Percentiles rank a stretch among this genome's conserved stretches.
phyloP scores from a whole-genome alignment of 2,113 vertebrate genomes.

The Gymnocephalus cernua region DNA sequence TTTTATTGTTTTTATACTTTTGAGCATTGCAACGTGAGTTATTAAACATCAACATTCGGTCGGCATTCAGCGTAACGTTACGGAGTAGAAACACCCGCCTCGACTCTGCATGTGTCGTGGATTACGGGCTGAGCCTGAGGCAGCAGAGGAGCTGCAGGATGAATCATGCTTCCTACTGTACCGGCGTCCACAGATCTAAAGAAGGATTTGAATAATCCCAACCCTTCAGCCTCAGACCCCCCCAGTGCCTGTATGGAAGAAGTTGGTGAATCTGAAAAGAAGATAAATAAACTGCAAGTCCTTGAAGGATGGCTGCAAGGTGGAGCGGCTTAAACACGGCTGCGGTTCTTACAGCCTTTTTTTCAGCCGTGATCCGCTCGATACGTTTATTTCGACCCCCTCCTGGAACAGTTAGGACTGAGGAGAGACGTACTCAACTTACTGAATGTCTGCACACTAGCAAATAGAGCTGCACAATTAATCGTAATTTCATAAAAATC shows the following conservation, averaged over 20 bases:
- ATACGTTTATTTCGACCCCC: neutral
- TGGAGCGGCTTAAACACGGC: neutral
- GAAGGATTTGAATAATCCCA: slow-evolving; percentile 36
- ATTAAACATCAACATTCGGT: too few relatives aligned
- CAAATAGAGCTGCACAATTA: too few relatives aligned
- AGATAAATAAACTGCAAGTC: neutral
- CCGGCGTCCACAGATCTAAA: neutral
- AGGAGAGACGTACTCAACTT: neutral
- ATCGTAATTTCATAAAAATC: too few relatives aligned
- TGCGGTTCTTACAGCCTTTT: neutral
- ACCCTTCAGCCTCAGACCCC: neutral
- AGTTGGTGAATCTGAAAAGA: slow-evolving; percentile 6
- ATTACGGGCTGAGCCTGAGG: neutral
- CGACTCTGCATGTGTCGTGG: neutral
- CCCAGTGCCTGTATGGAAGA: neutral
- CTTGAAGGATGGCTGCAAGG: neutral
- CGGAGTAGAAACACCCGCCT: neutral
- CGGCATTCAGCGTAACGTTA: neutral
- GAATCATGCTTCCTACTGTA: neutral
- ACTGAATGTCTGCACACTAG: neutral
- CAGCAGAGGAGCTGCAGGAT: slow-evolving; percentile 9
- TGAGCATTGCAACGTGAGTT: neutral
- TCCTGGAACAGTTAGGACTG: neutral
- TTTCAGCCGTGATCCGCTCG: neutral
- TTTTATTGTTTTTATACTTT: too few relatives aligned